Base-by-base conservation (phyloP, 2,797 vertebrate species). In the Spheniscus humboldti region DNA sequence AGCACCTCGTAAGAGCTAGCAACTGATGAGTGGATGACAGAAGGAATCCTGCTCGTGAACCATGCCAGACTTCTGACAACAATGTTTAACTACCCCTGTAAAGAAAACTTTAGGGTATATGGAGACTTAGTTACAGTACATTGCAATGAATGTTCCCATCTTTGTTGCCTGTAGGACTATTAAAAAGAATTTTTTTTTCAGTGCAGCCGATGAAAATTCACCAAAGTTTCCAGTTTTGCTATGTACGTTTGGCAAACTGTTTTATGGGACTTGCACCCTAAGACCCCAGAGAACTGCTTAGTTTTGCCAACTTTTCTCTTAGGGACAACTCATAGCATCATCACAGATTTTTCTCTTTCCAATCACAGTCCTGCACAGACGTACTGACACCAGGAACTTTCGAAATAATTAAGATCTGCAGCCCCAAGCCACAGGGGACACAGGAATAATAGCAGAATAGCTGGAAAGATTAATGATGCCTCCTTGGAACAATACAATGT, bases 231-330 rank as follows among this genome's bases (percentile, higher is more conserved):
- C 76, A 88, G 56, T 63, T 91, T 86, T 89, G 48, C 66, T 41
- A 35, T 20, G 57, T 53, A 62, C 13, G 3, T 80, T 77, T 90
- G 92, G 71, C 79, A 91, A 86, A 86, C 22, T 48, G 11, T 10
- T 95, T 92, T 72, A 75, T 7, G 41, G 30, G 37, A 47, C 52
- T 84, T 88, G 83, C 33, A 90, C 71, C 31, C 35, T 72, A 74
- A 79, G n/a, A 62, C 23, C 30, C 50, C 47, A 68, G 55, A 88
- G 71, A 86, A 83, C 50, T 69, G 48, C n/a, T 78, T 62, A 9
- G 19, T 64, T 94, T 94, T 92, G 73, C 82, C 80, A 93, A 35
- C 37, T 91, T 74, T 86, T 96, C 78, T 64, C 72, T 80, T 67
- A 48, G 62, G 86, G 73, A 75, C 31, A 91, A 59, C 50, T 84